Evolutionary conservation across 2,113 vertebrate genomes (phyloP).

Genomic region (Pomatostomus ruficeps): DNA sequence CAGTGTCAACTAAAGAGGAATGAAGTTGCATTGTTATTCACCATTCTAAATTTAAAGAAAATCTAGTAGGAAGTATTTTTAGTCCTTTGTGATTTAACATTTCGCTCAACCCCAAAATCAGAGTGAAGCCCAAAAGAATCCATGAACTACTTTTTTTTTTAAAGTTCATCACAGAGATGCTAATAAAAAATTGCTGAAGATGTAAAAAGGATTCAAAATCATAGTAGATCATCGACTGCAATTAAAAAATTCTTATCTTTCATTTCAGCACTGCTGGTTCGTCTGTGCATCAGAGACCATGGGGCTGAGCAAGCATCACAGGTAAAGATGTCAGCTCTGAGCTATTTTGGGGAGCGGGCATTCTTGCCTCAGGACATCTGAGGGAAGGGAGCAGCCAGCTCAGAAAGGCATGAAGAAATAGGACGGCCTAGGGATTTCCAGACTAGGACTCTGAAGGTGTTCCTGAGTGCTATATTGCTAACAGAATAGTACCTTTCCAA

Average conservation of each 20-base stretch:
- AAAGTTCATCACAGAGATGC: neutral
- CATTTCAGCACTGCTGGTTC: neutral
- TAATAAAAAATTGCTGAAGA: constrained; percentile 12
- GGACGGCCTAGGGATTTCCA: neutral
- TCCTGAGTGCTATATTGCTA: neutral
- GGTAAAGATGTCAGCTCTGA: neutral
- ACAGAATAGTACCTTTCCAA: neutral
- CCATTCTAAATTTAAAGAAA: neutral
- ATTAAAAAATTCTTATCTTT: neutral
- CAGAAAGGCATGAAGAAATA: neutral
- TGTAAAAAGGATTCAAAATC: neutral
- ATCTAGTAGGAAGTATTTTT: neutral
- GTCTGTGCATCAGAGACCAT: neutral
- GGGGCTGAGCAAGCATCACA: neutral
- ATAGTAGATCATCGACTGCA: neutral
- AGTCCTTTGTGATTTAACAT: neutral
- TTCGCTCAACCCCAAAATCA: neutral
- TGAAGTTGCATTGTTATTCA: neutral
- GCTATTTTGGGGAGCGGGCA: rapidly evolving
- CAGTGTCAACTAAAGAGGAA: neutral
- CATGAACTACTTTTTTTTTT: neutral
- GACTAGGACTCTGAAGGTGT: neutral
- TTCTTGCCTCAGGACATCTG: neutral
- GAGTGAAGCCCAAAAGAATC: neutral
- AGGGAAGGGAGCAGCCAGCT: neutral